A percentile compares a stretch with the other conserved stretches of the same genome.
phyloP scores from a whole-genome alignment of 2,797 vertebrate species.

The Melanotaenia boesemani region DNA sequence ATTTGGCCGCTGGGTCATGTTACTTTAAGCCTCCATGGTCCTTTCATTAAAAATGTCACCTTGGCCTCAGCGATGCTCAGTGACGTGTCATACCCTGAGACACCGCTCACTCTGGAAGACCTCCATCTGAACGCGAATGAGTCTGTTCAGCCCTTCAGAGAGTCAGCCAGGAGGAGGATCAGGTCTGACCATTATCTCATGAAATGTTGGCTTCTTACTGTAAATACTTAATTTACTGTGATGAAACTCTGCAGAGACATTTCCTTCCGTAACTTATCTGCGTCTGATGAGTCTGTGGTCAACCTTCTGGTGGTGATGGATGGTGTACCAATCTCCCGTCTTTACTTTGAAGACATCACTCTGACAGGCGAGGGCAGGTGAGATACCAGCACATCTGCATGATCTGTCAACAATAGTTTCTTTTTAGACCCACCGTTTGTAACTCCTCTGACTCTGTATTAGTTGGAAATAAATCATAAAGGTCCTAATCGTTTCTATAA shows the following conservation, averaged over 20 bases:
- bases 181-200: slow-evolving; percentile 37
- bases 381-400: neutral
- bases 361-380: slow-evolving; percentile 65
- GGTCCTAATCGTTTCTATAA: no score
- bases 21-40: slow-evolving; percentile 44
- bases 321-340: neutral
- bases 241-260: slow-evolving; percentile 41
- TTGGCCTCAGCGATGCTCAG: slow-evolving; percentile 45
- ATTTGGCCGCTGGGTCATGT: slow-evolving; percentile 66
- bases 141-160: slow-evolving; percentile 42
- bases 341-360: fast-evolving
- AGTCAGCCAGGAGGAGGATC: slow-evolving; percentile 30
- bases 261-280: neutral
- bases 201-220: neutral
- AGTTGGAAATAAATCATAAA: no score
- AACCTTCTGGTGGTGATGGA: slow-evolving; percentile 13
- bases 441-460: no score
- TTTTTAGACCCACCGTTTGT: no score
- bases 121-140: slow-evolving; percentile 20
- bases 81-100: slow-evolving; percentile 64
- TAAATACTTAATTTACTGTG: neutral
- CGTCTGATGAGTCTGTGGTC: slow-evolving; percentile 41
- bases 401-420: no score
- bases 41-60: neutral
- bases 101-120: slow-evolving; percentile 42